Base-by-base conservation (phyloP, 2,797 vertebrate species). In the Bradypus variegatus region DNA sequence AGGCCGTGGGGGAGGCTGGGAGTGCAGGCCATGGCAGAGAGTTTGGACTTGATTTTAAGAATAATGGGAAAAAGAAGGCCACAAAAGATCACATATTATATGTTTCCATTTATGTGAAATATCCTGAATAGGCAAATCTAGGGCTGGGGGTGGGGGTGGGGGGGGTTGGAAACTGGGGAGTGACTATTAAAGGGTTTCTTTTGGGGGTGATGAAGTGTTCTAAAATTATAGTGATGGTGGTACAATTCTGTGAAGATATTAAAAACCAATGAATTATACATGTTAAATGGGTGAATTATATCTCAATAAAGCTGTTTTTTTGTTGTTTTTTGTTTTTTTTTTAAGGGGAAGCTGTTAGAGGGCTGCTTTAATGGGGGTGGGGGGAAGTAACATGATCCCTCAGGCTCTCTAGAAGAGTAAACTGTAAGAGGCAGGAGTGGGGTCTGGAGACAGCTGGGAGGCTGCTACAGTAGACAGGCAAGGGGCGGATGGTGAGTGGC, bases 241-340 rank as follows among this genome's bases (percentile, higher is more conserved):
- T 48, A 90, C 9, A 90, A 86, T n/a, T 85, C 60, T 72, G 64
- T 79, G 48, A 93, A 82, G 93, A 80, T 31, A 84, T 87, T 50
- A 38, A 75, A 94, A 65, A 7, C 48, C 69, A 87, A 14, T 60
- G 81, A 91, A 60, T 18, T 50, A 60, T 84, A 48, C 14, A 67
- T 55, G 89, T 77, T 48, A 50, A 90, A 67, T 62, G 84, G 60
- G 58, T 83, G 72, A 92, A 83, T 86, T 83, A 29, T 86, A 94
- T 88, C 53, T 91, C 89, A 93, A 93, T 94, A 95, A 94, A 91
- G 60, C 45, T 86, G 60, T 93, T 84, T 80, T 65, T 92, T 77
- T 8, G 48, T 45, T 45, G 41, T 45, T 45, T 45, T 45, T 45
- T n/a, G n/a, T n/a, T n/a, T n/a, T n/a, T n/a, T n/a, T n/a, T n/a